phyloP scores from a whole-genome alignment of 2,888 invertebrate species.

The Agonum fuliginosum region DNA sequence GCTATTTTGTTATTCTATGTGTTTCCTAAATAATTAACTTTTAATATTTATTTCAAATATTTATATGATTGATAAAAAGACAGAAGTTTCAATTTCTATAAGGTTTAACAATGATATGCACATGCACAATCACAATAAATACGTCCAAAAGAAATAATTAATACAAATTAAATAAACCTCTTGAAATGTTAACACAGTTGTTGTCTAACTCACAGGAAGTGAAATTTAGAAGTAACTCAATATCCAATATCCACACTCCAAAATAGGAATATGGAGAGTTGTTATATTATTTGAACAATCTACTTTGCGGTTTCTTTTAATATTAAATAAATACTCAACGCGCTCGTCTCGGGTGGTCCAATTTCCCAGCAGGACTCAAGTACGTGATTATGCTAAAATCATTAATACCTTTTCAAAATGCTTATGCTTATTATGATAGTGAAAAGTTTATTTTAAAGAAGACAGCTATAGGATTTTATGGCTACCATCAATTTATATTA shows the following conservation, averaged over 20 bases:
- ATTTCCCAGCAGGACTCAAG: slow-evolving; percentile 15
- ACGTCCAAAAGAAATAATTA: too few relatives aligned
- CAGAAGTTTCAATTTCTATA: too few relatives aligned
- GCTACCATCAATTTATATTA: slow-evolving; percentile 39
- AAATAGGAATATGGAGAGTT: neutral
- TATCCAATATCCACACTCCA: too few relatives aligned
- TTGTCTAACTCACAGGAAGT: too few relatives aligned
- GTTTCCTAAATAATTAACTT: too few relatives aligned
- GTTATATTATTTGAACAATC: slow-evolving; percentile 14
- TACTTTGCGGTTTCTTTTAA: neutral
- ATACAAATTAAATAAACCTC: too few relatives aligned
- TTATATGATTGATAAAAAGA: too few relatives aligned
- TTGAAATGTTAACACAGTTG: too few relatives aligned
- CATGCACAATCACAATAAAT: too few relatives aligned
- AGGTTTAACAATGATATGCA: too few relatives aligned
- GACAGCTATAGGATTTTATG: slow-evolving; percentile 32
- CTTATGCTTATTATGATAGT: slow-evolving; percentile 28
- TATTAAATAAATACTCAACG: slow-evolving; percentile 17
- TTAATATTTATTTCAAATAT: too few relatives aligned
- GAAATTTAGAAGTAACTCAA: neutral
- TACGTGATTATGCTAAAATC: slow-evolving; percentile 27
- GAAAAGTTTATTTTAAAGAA: slow-evolving; percentile 45
- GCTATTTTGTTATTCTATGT: too few relatives aligned
- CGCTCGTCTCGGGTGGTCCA: slow-evolving; percentile 17
- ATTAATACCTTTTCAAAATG: slow-evolving; percentile 34